These are phyloP conservation scores for Lepus americanus DNA, from an alignment of 2,113 vertebrate species.

Conservation along the genomic window DNA sequence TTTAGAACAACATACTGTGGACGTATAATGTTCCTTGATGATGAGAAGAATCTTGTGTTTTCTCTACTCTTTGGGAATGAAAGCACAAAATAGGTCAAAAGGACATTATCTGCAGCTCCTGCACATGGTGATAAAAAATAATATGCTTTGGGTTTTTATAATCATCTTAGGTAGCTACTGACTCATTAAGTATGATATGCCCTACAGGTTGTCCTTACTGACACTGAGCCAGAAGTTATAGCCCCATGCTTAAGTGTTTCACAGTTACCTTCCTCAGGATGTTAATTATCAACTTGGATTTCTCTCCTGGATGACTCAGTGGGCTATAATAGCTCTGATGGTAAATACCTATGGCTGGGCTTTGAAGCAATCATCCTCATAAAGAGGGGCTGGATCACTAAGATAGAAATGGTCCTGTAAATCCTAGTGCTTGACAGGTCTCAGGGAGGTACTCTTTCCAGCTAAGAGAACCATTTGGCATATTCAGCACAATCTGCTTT, in stretches of 20 bases:
- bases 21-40: slow-evolving; percentile 45
- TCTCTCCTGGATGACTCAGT: slow-evolving; percentile 77
- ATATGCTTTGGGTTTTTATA: slow-evolving; percentile 74
- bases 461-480: slow-evolving; percentile 75
- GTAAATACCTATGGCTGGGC: slow-evolving; percentile 75
- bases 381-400: slow-evolving; percentile 74
- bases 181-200: slow-evolving; percentile 68
- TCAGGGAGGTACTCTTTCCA: slow-evolving; percentile 53
- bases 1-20: slow-evolving; percentile 26
- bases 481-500: slow-evolving; percentile 69
- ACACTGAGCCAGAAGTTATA: slow-evolving; percentile 75
- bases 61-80: slow-evolving; percentile 42
- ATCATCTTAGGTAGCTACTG: slow-evolving; percentile 73
- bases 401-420: slow-evolving; percentile 80
- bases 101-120: slow-evolving; percentile 63
- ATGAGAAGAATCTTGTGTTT: slow-evolving; percentile 58
- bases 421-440: slow-evolving; percentile 78
- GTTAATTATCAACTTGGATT: slow-evolving; percentile 81
- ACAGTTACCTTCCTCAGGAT: slow-evolving; percentile 76
- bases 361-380: slow-evolving; percentile 70
- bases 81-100: slow-evolving; percentile 72
- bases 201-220: slow-evolving; percentile 73
- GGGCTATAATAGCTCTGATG: slow-evolving; percentile 74
- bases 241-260: slow-evolving; percentile 65
- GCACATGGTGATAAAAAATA: slow-evolving; percentile 70